Conservation (phyloP, 2,113 vertebrate species). For the Lagopus muta region DNA sequence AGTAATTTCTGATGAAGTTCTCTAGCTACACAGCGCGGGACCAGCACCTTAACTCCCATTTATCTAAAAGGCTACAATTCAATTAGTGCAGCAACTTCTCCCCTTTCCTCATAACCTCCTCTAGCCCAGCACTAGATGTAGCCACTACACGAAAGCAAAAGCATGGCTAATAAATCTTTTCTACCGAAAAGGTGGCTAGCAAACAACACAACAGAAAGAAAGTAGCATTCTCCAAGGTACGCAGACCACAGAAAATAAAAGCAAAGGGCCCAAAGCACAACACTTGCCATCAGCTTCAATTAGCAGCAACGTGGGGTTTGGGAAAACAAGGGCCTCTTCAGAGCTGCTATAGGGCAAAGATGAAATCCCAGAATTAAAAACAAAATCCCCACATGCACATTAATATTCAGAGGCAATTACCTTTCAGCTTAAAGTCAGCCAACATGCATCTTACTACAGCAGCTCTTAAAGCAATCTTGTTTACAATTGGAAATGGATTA, state of each 20-base stretch:
- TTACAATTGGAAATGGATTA: slow-evolving; percentile 68
- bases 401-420: slow-evolving; percentile 72
- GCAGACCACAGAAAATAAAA: neutral
- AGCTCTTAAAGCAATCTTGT: slow-evolving; percentile 71
- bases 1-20: neutral
- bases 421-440: slow-evolving; percentile 54
- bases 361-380: slow-evolving; percentile 64
- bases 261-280: neutral
- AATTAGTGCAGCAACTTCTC: neutral
- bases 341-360: slow-evolving; percentile 56
- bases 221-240: neutral
- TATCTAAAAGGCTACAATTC: neutral
- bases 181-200: neutral
- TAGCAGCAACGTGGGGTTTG: slow-evolving; percentile 44
- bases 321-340: slow-evolving; percentile 56
- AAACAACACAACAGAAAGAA: neutral
- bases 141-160: neutral
- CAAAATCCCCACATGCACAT: slow-evolving; percentile 60
- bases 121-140: neutral
- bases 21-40: neutral
- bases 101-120: neutral
- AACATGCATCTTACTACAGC: slow-evolving; percentile 62
- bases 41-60: neutral
- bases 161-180: neutral
- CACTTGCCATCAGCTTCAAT: slow-evolving; percentile 49